These are phyloP conservation scores for Carpatolechia fugitivella DNA, from an alignment of 2,888 invertebrate species.

Conservation along the genomic window DNA sequence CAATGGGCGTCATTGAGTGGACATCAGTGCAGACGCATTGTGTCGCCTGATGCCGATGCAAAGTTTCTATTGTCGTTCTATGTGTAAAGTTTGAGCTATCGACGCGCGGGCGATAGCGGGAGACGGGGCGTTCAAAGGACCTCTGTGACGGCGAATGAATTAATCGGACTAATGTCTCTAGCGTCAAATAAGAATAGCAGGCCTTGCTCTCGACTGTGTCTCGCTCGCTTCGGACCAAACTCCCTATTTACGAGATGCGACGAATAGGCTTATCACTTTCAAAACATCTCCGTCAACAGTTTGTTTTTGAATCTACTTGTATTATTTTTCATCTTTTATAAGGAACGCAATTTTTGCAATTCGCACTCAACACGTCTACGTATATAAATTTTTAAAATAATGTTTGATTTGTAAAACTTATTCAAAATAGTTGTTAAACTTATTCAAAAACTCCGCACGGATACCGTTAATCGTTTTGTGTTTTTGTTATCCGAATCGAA, in stretches of 20 bases:
- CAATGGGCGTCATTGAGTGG: constrained; percentile 48
- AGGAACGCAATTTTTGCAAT: no score
- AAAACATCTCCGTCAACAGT: no score
- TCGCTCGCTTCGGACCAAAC: background rate
- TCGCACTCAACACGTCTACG: no score
- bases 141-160: constrained; percentile 45
- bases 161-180: constrained; percentile 37
- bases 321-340: no score
- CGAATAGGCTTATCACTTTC: no score
- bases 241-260: background rate
- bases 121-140: constrained; percentile 59
- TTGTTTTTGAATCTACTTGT: no score
- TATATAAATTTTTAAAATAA: no score
- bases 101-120: constrained; percentile 55
- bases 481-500: no score
- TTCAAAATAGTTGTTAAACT: no score
- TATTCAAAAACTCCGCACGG: no score
- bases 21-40: constrained; percentile 60
- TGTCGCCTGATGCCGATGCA: constrained; percentile 45
- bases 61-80: constrained; percentile 63
- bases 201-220: background rate
- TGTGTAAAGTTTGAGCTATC: constrained; percentile 70
- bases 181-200: constrained; percentile 22
- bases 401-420: no score
- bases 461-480: no score